These are phyloP conservation scores for Apis mellifera DNA, from an alignment of 1,140 invertebrate species.

Conservation along the genomic window Amel_HAv3.1 CM009932.2:4882001-4882500, in stretches of 20 bases:
- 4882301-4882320: not conserved
- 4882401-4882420: not conserved
- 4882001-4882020: not conserved
- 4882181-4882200: constrained; percentile 22
- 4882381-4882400: constrained; percentile 22
- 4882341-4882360: not conserved
- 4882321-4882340: not conserved
- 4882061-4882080: constrained; percentile 1
- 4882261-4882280: not conserved
- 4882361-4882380: not conserved
- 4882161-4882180: constrained; percentile 20
- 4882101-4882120: constrained; percentile 75
- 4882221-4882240: not conserved
- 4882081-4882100: constrained; percentile 60
- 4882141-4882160: constrained; percentile 68
- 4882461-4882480: not conserved
- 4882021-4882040: not conserved
- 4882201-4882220: constrained; percentile 52
- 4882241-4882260: constrained; percentile 37
- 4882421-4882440: not conserved
- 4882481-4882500: not conserved
- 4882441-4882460: constrained; percentile 9
- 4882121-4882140: constrained; percentile 62
- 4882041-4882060: not conserved
- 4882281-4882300: not conserved